Conservation (phyloP, 2,113 vertebrate genomes). For the Chionomys nivalis region DNA sequence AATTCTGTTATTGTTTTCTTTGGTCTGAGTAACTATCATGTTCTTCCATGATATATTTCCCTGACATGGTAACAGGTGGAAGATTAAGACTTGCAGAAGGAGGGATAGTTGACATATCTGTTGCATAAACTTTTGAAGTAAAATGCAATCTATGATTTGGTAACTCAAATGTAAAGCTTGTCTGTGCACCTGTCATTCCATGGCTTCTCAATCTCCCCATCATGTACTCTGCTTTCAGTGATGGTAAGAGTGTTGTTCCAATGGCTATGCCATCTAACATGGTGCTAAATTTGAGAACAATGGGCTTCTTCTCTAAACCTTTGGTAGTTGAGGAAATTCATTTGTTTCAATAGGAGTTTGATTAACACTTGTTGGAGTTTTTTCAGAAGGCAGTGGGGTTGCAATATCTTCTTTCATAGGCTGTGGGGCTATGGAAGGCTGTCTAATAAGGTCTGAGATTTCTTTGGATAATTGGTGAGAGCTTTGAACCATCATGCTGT, state of each 20-base stretch:
- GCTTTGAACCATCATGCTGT: constrained; percentile 99
- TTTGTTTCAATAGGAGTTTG: constrained; percentile 97
- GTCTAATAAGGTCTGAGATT: constrained; percentile 98
- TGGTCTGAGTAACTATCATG: no score
- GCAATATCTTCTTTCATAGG: constrained; percentile 93
- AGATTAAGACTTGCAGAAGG: no score
- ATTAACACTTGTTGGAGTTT: constrained; percentile 94
- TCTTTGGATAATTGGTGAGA: constrained; percentile 99
- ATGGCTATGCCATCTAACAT: constrained; percentile 98
- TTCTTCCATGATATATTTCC: no score
- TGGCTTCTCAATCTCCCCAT: constrained; percentile 99
- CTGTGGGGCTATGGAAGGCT: constrained; percentile 91
- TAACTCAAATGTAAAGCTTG: no score
- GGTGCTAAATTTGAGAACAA: constrained; percentile 98
- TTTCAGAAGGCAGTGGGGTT: constrained; percentile 93
- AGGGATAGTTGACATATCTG: no score
- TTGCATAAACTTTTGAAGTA: no score
- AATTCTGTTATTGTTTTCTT: neutral
- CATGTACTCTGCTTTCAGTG: constrained; percentile 97
- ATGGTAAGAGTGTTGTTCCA: constrained; percentile 95
- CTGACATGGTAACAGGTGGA: no score
- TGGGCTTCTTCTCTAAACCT: constrained; percentile 97
- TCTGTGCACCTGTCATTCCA: constrained; percentile 99
- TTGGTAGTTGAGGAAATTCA: constrained; percentile 98
- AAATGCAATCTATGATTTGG: no score